Evolutionary conservation across 2,888 invertebrate species (phyloP).

Genomic region (Drosophila mayaguana): DNA sequence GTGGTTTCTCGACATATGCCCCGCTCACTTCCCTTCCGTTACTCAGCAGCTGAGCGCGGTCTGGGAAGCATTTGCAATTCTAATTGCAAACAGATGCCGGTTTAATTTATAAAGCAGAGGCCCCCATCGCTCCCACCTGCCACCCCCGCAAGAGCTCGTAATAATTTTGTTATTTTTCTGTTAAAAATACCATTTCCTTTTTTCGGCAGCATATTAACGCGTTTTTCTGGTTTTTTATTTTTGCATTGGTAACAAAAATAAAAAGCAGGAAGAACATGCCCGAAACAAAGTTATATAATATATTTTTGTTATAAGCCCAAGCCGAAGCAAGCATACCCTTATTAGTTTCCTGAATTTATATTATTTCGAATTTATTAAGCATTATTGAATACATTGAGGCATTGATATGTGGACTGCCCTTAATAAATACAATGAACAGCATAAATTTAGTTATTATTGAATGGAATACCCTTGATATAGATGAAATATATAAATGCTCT

Average conservation of each 20-base stretch:
- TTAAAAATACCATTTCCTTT: constrained; percentile 47
- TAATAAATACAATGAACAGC: not conserved
- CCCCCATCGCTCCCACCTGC: not conserved
- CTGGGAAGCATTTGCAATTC: constrained; percentile 69
- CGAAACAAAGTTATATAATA: constrained; percentile 15
- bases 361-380: not conserved
- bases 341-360: not conserved
- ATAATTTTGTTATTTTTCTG: constrained; percentile 24
- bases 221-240: constrained; percentile 73
- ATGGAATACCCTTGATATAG: not conserved
- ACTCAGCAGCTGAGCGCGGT: not conserved
- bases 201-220: constrained; percentile 52
- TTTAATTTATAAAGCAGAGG: constrained; percentile 53
- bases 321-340: constrained; percentile 31
- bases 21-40: not conserved
- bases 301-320: not conserved
- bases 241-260: constrained; percentile 48
- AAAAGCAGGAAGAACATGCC: constrained; percentile 56
- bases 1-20: constrained; percentile 59
- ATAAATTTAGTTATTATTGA: not conserved
- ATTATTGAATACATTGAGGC: constrained; percentile 9
- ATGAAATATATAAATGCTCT: not conserved
- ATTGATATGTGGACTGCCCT: not conserved
- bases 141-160: constrained; percentile 3
- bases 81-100: constrained; percentile 62